Base-by-base conservation (phyloP, 1,140 invertebrate genomes). In the Drosophila sproati region DNA sequence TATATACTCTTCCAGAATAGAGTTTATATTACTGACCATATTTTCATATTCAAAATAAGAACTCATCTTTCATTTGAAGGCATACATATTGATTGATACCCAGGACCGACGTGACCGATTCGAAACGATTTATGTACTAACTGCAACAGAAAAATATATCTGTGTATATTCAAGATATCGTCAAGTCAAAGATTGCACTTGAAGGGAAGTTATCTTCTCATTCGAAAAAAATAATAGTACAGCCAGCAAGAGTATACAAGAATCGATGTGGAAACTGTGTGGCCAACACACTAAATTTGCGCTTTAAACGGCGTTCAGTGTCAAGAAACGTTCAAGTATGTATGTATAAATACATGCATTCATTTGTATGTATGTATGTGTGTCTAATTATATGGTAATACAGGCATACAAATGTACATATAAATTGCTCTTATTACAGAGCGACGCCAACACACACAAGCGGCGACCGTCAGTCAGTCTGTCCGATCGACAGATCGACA, bases 321-420 rank as follows among this genome's bases (percentile, higher is more conserved):
- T 87, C 83, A 87, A 88, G 82, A 87, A 87, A 87, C 79, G 77
- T 69, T 87, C 72, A 81, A 88, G 83, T 82, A 52, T 68, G 20
- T 62, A 4, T 8, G 34, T 29, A 57, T 2, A 43, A 37, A 48
- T 35, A 37, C n/a, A 48, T 37, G 35, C 3, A 45, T 12, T 28
- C 10, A 57, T 60, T 10, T 45, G 48, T 60, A 34, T 67, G 12
- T 45, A 20, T 60, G 28, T 41, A 55, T 73, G 63, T 70, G 52
- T 78, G 80, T 80, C 88, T 91, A 91, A 91, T 91, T 91, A 85
- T 91, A 83, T 91, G 88, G 88, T 91, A 91, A 91, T 91, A 83
- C 78, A 69, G 66, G 73, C 82, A 78, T 72, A 90, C 87, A 79
- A 72, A 86, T 83, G 80, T 91, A 82, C 77, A 91, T 91, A 91